Conservation (phyloP, 2,888 invertebrate species). For the Glyphotaelius pellucidus region DNA sequence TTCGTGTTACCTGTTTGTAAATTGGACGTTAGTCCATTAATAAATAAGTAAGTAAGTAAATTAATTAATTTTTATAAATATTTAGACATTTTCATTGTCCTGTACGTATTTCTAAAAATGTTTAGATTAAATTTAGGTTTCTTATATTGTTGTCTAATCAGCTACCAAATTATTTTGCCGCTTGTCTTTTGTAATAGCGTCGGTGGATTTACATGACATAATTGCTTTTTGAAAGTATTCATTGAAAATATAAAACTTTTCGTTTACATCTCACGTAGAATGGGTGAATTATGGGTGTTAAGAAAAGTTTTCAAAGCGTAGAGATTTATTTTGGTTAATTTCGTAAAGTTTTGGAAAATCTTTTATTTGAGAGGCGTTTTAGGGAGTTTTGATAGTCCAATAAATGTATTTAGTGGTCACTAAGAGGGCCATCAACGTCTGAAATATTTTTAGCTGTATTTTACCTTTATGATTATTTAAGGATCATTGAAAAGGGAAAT, state of each 20-base stretch:
- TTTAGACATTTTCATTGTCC: too few relatives aligned
- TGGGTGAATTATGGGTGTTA: not conserved
- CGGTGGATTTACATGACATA: not conserved
- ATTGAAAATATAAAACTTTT: not conserved
- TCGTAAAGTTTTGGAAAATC: not conserved
- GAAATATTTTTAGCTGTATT: not conserved
- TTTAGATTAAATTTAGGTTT: not conserved
- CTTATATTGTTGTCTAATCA: not conserved
- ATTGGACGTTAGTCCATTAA: too few relatives aligned
- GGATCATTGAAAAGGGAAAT: too few relatives aligned
- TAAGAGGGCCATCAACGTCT: not conserved
- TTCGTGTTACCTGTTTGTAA: too few relatives aligned
- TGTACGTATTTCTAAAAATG: not conserved
- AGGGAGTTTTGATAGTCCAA: not conserved
- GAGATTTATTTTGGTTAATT: not conserved
- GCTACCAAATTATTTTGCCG: not conserved
- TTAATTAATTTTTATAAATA: too few relatives aligned
- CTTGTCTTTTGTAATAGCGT: not conserved
- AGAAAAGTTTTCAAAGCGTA: not conserved
- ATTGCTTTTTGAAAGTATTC: slow-evolving; percentile 2
- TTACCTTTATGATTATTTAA: not conserved
- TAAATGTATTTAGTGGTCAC: not conserved
- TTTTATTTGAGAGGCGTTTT: not conserved
- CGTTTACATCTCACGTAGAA: not conserved
- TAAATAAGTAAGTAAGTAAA: too few relatives aligned